Base-by-base conservation (phyloP, 2,888 invertebrate genomes). In the Zygogramma bicolorata region DNA sequence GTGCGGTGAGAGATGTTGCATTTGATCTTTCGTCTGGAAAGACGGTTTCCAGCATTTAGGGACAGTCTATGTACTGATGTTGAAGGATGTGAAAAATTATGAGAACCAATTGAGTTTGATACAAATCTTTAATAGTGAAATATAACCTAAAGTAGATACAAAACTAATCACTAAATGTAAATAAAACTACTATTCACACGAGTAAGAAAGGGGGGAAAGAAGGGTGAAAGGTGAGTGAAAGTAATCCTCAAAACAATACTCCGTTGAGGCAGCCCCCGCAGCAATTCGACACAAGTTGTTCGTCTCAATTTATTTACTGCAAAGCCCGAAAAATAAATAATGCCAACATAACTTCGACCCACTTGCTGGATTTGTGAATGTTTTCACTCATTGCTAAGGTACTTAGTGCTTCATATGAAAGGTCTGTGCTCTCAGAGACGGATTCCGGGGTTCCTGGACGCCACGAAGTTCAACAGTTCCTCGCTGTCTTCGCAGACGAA, bases 401-500 rank as follows among this genome's bases (percentile, higher is more conserved):
- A 74, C 71, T 10, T 31, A 53, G 31, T 70, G 58, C 69, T 62
- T 67, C 63, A 65, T 68, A 27, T 38, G 18, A 25, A 63, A 63
- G n/a, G 20, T 10, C 7, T 38, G n/a, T 7, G n/a, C 22, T 20
- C n/a, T 66, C 38, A 95, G 82, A 95, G 90, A 86, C 95, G 94
- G 81, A 95, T 92, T 84, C 93, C 93, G 62, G 95, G 94, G 88
- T 96, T 96, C 86, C 96, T 93, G 69, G 95, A 95, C 83, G 95
- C 93, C 72, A 96, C 96, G 87, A 96, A 96, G 90, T 95, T 95
- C 84, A 96, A 90, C 20, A 96, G 90, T 86, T 95, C 95, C 83
- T 96, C 96, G 86, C 95, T 95, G 89, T 96, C 96, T 87, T 96
- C 96, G 86, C 96, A 96, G 29, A 96, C 95, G 89, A 95, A 94